Base-by-base conservation (phyloP, 2,113 vertebrate species). In the Pomatorhinus ruficollis region DNA sequence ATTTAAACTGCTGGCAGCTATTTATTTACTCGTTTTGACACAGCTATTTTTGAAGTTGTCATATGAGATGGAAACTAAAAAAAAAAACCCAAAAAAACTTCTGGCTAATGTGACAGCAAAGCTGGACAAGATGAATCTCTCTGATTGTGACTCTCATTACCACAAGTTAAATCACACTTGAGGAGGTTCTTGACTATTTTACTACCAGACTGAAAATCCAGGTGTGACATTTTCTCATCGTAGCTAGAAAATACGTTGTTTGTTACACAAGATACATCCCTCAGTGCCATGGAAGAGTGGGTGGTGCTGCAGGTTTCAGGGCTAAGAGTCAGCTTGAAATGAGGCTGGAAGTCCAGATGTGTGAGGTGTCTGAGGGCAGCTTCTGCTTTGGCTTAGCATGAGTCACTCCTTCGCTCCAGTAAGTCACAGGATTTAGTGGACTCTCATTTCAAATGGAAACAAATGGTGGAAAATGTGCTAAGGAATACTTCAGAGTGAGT, bases 21-120 rank as follows among this genome's bases (percentile, higher is more conserved):
- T 84, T 92, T 87, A 92, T 92, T 94, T 45, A 79, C 76, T 84
- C 44, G 1, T 81, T 90, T 93, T 92, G 37, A 57, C 5, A 9
- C 64, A 71, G 56, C 92, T 96, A 94, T 94, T 97, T 96, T 89
- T 65, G 89, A 91, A 21, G 28, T 27, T 72, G 95, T 94, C 96
- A 95, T 49, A 52, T 76, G 93, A 96, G 90, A 94, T 40, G 69
- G 86, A 54, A 90, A 66, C 86, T 79, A 59, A 86, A 95, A 5
- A 49, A 35, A 8, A 23, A 23, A 47, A 17, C 30, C 6, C 50
- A 28, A 19, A 2, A 68, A 53, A 37, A 9, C 59, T 54, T 66
- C 50, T 7, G 5, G 80, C 40, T 68, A 71, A 87, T 49, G 49
- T 92, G 76, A 49, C 94, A 95, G 92, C 70, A 66, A 57, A 87